Percentiles rank a stretch among this genome's conserved stretches.
Conservation (phyloP, 2,888 invertebrate genomes). For the Tenthredo amoena region DNA sequence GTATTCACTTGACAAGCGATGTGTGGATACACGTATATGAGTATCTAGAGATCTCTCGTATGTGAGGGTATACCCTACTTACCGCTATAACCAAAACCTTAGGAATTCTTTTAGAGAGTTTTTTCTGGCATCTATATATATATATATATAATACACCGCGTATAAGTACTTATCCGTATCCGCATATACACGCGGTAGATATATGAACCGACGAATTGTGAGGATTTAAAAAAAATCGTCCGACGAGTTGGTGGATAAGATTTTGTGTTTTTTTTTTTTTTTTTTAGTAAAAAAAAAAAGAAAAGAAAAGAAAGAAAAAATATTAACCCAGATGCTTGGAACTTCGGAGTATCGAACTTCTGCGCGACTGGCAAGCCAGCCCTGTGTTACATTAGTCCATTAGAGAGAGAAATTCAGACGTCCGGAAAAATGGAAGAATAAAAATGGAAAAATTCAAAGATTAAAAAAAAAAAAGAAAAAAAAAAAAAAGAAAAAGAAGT, state of each 20-base stretch:
- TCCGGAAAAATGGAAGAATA: background rate
- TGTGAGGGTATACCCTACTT: constrained; percentile 1
- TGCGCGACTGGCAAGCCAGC: background rate
- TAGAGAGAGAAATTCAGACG: background rate
- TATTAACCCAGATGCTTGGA: too few relatives aligned
- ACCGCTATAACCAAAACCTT: background rate
- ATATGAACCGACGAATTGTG: background rate
- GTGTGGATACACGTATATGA: background rate
- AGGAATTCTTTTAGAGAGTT: background rate
- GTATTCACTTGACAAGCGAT: constrained; percentile 7
- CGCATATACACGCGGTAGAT: background rate
- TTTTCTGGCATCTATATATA: background rate
- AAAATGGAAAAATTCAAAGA: background rate
- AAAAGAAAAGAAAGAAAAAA: background rate
- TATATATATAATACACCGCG: background rate
- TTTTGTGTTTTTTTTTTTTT: background rate
- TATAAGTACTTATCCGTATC: background rate
- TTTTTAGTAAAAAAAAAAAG: background rate
- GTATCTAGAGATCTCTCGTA: background rate
- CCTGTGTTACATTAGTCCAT: background rate
- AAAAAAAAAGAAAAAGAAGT: background rate
- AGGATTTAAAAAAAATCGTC: background rate
- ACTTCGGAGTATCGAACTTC: background rate
- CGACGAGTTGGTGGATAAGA: background rate
- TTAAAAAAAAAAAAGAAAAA: too few relatives aligned